A percentile compares a stretch with the other conserved stretches of the same genome.
Evolutionary conservation across 2,888 invertebrate species (phyloP).

Genomic region (Platycheirus albimanus): DNA sequence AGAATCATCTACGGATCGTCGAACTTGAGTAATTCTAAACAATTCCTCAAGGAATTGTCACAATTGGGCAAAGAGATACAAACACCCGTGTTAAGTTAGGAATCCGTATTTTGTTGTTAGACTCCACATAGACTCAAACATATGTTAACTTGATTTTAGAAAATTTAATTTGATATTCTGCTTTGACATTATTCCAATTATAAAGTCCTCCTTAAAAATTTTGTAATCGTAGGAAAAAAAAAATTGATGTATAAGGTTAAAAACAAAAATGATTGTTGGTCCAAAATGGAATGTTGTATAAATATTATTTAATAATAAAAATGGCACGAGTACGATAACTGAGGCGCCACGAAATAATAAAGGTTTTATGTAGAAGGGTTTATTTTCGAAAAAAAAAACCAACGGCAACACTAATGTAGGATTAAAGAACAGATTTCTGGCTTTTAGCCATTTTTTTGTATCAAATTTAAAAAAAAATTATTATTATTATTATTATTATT

Average conservation of each 20-base stretch:
- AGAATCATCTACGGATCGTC: slow-evolving; percentile 97
- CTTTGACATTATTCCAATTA: slow-evolving; percentile 33
- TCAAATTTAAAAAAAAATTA: too few species aligned
- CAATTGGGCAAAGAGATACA: slow-evolving; percentile 89
- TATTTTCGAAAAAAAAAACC: too few species aligned
- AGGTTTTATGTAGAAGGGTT: too few species aligned
- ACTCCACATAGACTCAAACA: too few species aligned
- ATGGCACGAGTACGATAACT: too few species aligned
- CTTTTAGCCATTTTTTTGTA: too few species aligned
- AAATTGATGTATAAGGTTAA: slow-evolving; percentile 5
- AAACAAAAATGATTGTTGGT: slow-evolving; percentile 11
- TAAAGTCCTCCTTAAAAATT: slow-evolving; percentile 32
- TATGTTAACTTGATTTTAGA: slow-evolving; percentile 24
- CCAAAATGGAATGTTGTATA: slow-evolving; percentile 27
- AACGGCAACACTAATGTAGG: too few species aligned
- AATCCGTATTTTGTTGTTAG: slow-evolving; percentile 72
- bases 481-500: too few species aligned
- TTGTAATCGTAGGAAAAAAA: slow-evolving; percentile 34
- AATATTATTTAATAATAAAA: slow-evolving; percentile 28
- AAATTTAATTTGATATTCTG: slow-evolving; percentile 28
- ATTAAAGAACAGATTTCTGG: too few species aligned
- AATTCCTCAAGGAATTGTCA: slow-evolving; percentile 96
- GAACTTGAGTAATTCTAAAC: slow-evolving; percentile 95
- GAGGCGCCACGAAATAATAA: too few species aligned
- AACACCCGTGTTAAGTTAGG: slow-evolving; percentile 80